Percentiles rank a stretch among this genome's conserved stretches.
These are phyloP conservation scores for Egretta garzetta DNA, from an alignment of 2,113 vertebrate species.

Conservation along the genomic window DNA sequence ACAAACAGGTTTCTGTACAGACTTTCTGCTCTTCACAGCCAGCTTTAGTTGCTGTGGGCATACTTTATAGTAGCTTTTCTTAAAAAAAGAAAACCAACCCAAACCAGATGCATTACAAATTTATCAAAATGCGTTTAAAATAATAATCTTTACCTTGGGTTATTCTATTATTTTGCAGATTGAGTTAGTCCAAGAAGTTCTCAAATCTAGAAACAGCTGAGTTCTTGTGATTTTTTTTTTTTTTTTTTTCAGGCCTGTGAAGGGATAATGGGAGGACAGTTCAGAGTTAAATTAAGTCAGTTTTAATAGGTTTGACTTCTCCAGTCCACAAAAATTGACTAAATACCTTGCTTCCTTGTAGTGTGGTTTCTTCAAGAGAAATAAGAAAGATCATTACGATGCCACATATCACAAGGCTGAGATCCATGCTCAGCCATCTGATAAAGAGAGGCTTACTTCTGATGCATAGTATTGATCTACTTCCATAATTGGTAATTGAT, in stretches of 20 bases:
- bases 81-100: background rate
- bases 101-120: background rate
- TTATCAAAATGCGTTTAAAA: background rate
- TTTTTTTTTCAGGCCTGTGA: background rate
- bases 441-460: conserved; percentile 97
- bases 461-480: conserved; percentile 92
- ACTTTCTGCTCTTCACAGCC: background rate
- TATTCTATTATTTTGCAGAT: background rate
- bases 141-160: background rate
- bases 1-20: background rate
- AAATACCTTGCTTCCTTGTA: conserved; percentile 90
- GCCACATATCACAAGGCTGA: conserved; percentile 98
- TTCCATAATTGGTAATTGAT: conserved; percentile 90
- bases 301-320: background rate
- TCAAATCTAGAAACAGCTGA: background rate
- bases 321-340: conserved; percentile 73
- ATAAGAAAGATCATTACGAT: conserved; percentile 93
- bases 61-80: background rate
- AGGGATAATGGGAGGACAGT: background rate
- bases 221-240: background rate
- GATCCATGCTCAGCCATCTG: conserved; percentile 98
- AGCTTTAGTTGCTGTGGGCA: background rate
- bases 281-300: background rate
- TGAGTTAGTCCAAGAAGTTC: background rate
- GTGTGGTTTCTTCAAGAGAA: conserved; percentile 99